Base-by-base conservation (phyloP, 2,113 vertebrate species). In the Canis aureus region DNA sequence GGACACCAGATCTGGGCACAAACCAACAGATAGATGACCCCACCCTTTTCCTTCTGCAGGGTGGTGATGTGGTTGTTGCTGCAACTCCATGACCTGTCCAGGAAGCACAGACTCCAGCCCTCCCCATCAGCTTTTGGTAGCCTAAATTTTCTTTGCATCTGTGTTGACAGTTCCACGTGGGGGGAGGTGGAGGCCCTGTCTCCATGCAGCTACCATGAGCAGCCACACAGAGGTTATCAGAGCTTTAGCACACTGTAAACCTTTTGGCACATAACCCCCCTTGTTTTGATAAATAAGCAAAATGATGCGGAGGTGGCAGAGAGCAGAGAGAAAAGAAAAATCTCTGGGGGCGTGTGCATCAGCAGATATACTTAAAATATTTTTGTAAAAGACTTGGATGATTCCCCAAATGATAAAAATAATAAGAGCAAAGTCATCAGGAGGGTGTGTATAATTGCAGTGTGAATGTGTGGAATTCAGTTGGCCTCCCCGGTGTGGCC, bases 391-490 rank as follows among this genome's bases (percentile, higher is more conserved):
- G 66, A 69, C 76, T 87, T 97, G 89, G 85, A 73, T 79, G 84
- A 96, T 66, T 94, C 80, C 84, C 90, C 55, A 69, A 81, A 78
- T 49, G 94, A 86, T 88, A 96, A 97, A 95, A 95, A 90, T 93
- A 92, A 97, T 38, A 81, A 88, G 16, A 62, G 23, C 62, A 51
- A 93, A 96, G 74, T 71, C 53, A 87, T 89, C 59, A n/a, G 83
- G 16, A 80, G 13, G 10, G 20, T 62, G 69, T 32, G 15, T 71
- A 6, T 92, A 91, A 94, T 84, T 88, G 86, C 32, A n/a, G 59
- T 84, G 57, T 82, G 89, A 80, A 51, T 8, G 43, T 19, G 53
- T 57, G 32, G 49, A 95, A 78, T 78, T 43, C 53, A 29, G 0
- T 90, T 22, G 78, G 51, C 62, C 35, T 87, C 29, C 13, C 71